Evolutionary conservation across 2,113 vertebrate genomes (phyloP).

Genomic region (Pygathrix nemaeus): DNA sequence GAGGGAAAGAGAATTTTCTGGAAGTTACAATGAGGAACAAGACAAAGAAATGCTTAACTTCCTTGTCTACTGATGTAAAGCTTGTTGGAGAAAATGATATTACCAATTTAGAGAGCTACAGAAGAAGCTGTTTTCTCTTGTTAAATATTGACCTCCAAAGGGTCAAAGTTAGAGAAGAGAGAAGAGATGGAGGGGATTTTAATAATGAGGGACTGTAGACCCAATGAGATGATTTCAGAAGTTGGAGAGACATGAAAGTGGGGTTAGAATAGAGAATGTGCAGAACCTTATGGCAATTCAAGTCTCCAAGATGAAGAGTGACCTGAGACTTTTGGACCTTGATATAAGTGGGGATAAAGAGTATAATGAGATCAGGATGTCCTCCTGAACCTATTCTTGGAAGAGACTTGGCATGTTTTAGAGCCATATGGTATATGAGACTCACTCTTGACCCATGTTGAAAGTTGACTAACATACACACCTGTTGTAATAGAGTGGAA

Average conservation of each 20-base stretch:
- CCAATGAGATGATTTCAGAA: not conserved
- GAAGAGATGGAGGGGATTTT: not conserved
- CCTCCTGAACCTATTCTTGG: not conserved
- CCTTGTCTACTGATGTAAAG: not conserved
- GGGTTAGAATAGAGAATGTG: not conserved
- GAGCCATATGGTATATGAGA: too few species aligned
- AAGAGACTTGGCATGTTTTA: not conserved
- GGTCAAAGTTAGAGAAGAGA: not conserved
- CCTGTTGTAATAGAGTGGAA: accelerated
- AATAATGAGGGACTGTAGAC: not conserved
- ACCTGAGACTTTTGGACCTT: not conserved
- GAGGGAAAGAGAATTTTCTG: not conserved
- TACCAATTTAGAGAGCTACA: not conserved
- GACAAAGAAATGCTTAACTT: not conserved
- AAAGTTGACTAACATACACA: accelerated
- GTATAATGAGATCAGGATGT: too few species aligned
- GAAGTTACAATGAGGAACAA: not conserved
- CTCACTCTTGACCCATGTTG: too few species aligned
- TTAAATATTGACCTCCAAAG: not conserved
- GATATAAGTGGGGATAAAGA: not conserved
- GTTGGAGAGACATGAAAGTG: not conserved
- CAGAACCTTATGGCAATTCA: not conserved
- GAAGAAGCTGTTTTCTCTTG: not conserved
- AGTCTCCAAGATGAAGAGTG: not conserved
- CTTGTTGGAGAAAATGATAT: not conserved